Evolutionary conservation across 1,140 invertebrate genomes (phyloP), one percentile per base, ranked within the genome.

Genomic region (Drosophila orena): DNA sequence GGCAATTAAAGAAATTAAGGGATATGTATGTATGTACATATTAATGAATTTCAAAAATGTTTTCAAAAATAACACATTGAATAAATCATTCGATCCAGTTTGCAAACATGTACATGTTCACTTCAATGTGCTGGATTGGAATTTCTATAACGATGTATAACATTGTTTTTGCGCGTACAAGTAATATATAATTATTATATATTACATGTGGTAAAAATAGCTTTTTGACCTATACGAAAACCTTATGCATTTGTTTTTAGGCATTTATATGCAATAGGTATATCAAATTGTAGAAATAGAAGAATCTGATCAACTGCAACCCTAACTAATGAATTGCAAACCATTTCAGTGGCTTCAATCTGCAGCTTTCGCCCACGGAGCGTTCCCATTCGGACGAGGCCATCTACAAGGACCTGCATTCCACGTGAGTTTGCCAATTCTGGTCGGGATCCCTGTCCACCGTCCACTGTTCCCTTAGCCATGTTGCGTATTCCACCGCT

Each of bases 401-500:
- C 77, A 96, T 97, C 77, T 97, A 97, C 92, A 96, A 96, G 92
- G 96, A 96, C 92, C 93, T 97, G 65, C 95, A 96, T 91, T 94
- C 94, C 77, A 94, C 95, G 95, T 95, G 94, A 95, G 95, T 30
- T 93, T 57, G 7, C 10, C 65, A 17, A 1, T 8, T 27, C 17
- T n/a, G 35, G 38, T 17, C 43, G 53, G 30, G 22, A 53, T 35
- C 40, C n/a, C 20, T 24, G 46, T 10, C 43, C 15, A 7, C 43
- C 5, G 42, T 43, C 22, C 44, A 11, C 43, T 24, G 20, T 47
- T 37, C 17, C 62, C 14, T 59, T 70, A 68, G 64, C 61, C 69
- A 27, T 59, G 59, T 50, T 79, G 46, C 58, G 47, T 47, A 35
- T 37, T 46, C 37, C 17, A 34, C 58, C 22, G 34, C 55, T 47